Conservation (phyloP, 2,113 vertebrate species). For the Vanacampus margaritifer region DNA sequence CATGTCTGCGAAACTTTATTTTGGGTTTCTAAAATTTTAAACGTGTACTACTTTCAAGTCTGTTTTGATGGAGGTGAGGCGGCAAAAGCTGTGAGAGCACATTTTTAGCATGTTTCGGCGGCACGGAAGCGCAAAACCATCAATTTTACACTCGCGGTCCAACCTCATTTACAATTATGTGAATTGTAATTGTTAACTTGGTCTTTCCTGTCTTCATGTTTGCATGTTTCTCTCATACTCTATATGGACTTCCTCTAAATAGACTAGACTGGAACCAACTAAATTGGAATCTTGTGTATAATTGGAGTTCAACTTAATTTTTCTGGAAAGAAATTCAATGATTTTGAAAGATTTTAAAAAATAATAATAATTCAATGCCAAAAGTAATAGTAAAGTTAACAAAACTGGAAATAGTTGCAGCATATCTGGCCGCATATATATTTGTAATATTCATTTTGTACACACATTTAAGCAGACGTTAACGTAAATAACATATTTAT, state of each 20-base stretch:
- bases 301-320: background rate
- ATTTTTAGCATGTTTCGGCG: conserved; percentile 25
- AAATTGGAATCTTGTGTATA: background rate
- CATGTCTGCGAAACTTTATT: conserved; percentile 6
- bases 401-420: no score
- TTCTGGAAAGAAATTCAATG: background rate
- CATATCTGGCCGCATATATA: no score
- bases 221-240: background rate
- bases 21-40: conserved; percentile 24
- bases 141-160: conserved; percentile 37
- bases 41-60: conserved; percentile 4
- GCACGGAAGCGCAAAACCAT: conserved; percentile 18
- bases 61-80: conserved; percentile 13
- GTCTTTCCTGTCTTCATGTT: background rate
- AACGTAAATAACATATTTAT: no score
- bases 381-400: no score
- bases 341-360: no score
- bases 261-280: background rate
- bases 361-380: no score
- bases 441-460: no score
- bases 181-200: conserved; percentile 41
- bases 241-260: background rate
- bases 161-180: conserved; percentile 48
- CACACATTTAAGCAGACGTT: no score
- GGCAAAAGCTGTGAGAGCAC: conserved; percentile 2